Evolutionary conservation across 2,113 vertebrate species (phyloP).

Genomic region (Lasiurus borealis): DNA sequence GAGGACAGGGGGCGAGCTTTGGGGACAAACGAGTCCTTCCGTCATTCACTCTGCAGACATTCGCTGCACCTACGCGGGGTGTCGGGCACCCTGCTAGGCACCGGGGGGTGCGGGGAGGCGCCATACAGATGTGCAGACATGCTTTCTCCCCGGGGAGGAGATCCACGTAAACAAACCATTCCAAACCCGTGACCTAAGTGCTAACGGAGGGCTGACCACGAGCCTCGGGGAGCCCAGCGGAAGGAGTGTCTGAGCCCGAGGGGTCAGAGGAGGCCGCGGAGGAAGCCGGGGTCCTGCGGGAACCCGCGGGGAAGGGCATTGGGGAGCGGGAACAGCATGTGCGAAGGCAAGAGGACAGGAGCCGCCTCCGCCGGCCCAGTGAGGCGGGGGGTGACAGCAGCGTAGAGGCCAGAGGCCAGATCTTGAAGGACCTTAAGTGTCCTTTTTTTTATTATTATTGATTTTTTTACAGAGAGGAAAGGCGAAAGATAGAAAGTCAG

Average conservation of each 20-base stretch:
- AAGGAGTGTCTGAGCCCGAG: slow-evolving; percentile 14
- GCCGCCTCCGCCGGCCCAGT: accelerated
- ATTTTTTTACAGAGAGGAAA: no score
- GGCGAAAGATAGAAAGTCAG: no score
- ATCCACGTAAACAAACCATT: slow-evolving; percentile 54
- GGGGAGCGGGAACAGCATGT: background rate
- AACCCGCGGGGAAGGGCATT: background rate
- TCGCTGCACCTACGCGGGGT: background rate
- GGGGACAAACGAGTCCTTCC: background rate
- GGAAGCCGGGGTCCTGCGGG: background rate
- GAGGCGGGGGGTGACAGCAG: accelerated
- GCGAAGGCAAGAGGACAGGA: background rate
- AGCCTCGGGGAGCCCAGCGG: slow-evolving; percentile 49
- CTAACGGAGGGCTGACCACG: slow-evolving; percentile 12
- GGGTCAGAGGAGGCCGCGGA: slow-evolving; percentile 64
- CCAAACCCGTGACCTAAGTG: slow-evolving; percentile 69
- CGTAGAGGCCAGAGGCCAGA: background rate
- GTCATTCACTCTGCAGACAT: background rate
- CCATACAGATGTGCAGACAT: background rate
- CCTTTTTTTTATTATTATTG: no score
- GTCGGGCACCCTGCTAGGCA: background rate
- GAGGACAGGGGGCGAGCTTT: background rate
- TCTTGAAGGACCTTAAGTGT: accelerated
- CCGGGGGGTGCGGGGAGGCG: background rate
- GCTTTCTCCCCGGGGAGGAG: background rate